These are phyloP conservation scores for Asbolus verrucosus DNA, from an alignment of 1,140 invertebrate species.

Conservation along the genomic window DNA sequence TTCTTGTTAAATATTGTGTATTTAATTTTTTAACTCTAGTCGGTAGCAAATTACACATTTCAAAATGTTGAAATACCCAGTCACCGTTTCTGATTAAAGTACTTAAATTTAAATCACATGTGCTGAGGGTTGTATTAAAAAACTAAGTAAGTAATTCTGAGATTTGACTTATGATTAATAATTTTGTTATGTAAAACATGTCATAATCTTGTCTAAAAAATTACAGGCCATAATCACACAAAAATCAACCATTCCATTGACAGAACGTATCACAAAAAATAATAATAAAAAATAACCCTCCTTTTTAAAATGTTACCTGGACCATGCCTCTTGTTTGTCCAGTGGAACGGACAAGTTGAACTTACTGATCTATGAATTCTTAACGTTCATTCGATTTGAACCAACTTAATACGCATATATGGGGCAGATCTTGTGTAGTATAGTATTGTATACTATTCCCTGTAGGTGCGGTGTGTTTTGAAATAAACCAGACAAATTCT, in stretches of 20 bases:
- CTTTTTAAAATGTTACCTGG: slow-evolving; percentile 57
- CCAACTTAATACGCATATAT: slow-evolving; percentile 49
- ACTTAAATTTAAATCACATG: too few species aligned
- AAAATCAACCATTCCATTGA: slow-evolving; percentile 32
- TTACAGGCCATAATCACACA: not conserved
- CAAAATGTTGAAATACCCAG: too few species aligned
- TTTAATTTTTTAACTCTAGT: too few species aligned
- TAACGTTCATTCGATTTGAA: slow-evolving; percentile 32
- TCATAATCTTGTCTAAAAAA: slow-evolving; percentile 4
- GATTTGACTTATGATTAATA: too few species aligned
- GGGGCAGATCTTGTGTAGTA: slow-evolving; percentile 46
- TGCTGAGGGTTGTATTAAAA: too few species aligned
- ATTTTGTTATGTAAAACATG: not conserved
- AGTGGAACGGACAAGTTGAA: slow-evolving; percentile 39
- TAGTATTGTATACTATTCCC: slow-evolving; percentile 53
- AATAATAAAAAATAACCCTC: slow-evolving; percentile 28
- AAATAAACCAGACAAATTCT: slow-evolving; percentile 40
- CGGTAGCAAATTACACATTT: too few species aligned
- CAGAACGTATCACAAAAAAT: slow-evolving; percentile 43
- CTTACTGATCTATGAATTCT: slow-evolving; percentile 13
- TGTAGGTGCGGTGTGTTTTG: slow-evolving; percentile 49
- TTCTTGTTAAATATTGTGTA: too few species aligned
- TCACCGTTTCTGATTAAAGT: too few species aligned
- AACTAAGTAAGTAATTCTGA: too few species aligned
- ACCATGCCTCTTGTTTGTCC: slow-evolving; percentile 50